Evolutionary conservation across 2,888 invertebrate species (phyloP).

Genomic region (Melolontha melolontha): DNA sequence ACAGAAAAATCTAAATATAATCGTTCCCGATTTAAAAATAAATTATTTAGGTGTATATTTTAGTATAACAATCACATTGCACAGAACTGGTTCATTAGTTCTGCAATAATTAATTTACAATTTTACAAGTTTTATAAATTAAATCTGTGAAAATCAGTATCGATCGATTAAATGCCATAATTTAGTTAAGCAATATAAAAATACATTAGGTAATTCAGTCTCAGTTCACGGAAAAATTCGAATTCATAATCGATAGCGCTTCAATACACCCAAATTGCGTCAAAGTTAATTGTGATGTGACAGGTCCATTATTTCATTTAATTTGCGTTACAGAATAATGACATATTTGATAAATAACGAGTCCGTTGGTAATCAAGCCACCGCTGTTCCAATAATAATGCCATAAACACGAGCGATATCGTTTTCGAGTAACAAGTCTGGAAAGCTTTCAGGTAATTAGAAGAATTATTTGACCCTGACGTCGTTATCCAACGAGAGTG

Average conservation of each 20-base stretch:
- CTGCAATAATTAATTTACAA: too few relatives aligned
- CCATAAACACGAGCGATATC: slow-evolving; percentile 14
- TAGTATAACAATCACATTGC: too few relatives aligned
- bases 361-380: slow-evolving; percentile 1
- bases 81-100: too few relatives aligned
- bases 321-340: slow-evolving; percentile 3
- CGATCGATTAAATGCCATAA: too few relatives aligned
- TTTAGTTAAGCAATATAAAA: too few relatives aligned
- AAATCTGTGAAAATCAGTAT: too few relatives aligned
- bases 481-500: not conserved
- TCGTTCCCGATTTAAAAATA: too few relatives aligned
- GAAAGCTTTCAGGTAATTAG: slow-evolving; percentile 17
- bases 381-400: slow-evolving; percentile 3
- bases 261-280: not conserved
- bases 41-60: too few relatives aligned
- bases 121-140: too few relatives aligned
- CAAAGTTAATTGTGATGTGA: slow-evolving; percentile 9
- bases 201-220: too few relatives aligned
- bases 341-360: slow-evolving; percentile 32
- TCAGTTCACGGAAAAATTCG: too few relatives aligned
- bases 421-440: slow-evolving; percentile 22
- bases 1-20: too few relatives aligned
- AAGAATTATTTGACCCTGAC: slow-evolving; percentile 1
- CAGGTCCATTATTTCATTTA: slow-evolving; percentile 21
- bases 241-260: not conserved